A percentile compares a stretch with the other conserved stretches of the same genome.
These are phyloP conservation scores for Chionodraco myersi DNA, from an alignment of 2,113 vertebrate species.

Conservation along the genomic window DNA sequence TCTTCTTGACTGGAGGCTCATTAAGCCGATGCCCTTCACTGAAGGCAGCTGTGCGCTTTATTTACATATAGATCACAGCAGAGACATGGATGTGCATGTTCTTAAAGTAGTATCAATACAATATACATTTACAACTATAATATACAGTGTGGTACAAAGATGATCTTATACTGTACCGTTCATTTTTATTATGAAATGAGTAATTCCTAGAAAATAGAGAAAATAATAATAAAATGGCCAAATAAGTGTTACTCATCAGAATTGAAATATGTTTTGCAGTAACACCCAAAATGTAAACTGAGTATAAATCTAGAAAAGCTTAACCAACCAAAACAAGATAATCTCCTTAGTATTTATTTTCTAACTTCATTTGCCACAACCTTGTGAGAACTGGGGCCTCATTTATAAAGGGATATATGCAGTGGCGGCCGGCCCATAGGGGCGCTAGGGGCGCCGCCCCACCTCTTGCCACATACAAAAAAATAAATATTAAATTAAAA, in stretches of 20 bases:
- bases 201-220: neutral
- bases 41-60: constrained; percentile 9
- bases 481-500: no score
- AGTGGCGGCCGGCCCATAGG: no score
- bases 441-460: no score
- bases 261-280: neutral
- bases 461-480: no score
- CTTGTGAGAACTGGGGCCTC: neutral
- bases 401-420: no score
- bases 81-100: constrained; percentile 6
- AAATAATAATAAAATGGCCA: neutral
- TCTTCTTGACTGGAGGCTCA: constrained; percentile 23
- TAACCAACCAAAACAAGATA: neutral
- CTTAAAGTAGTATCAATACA: neutral
- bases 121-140: neutral
- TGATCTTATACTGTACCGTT: neutral
- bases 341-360: neutral
- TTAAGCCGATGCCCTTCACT: constrained; percentile 18
- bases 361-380: neutral
- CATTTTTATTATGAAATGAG: neutral
- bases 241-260: neutral
- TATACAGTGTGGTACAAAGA: neutral
- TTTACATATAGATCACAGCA: constrained; percentile 33
- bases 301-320: no score
- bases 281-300: neutral